A percentile compares a stretch with the other conserved stretches of the same genome.
phyloP scores from a whole-genome alignment of 2,888 invertebrate species.

The Plusia festucae region DNA sequence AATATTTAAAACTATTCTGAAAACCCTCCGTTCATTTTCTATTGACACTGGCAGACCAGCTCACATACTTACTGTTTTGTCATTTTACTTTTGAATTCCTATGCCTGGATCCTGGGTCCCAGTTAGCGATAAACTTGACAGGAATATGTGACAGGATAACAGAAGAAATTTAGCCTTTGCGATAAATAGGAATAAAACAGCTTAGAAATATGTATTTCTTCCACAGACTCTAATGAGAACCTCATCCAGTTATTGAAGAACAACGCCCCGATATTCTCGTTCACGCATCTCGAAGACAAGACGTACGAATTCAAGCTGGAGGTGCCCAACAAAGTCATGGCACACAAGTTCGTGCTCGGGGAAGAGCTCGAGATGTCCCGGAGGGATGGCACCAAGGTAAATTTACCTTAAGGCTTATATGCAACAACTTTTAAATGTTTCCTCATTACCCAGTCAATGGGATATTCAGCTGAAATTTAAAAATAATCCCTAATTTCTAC shows the following conservation, averaged over 20 bases:
- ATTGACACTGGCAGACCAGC: too few relatives aligned
- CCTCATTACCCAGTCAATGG: too few relatives aligned
- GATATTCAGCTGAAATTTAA: too few relatives aligned
- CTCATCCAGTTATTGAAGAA: constrained; percentile 61
- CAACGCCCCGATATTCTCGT: constrained; percentile 71
- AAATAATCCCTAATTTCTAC: too few relatives aligned
- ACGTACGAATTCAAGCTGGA: constrained; percentile 67
- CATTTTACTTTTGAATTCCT: too few relatives aligned
- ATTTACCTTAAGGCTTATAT: neutral
- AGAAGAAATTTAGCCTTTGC: too few relatives aligned
- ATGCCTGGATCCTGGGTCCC: too few relatives aligned
- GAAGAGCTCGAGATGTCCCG: constrained; percentile 72
- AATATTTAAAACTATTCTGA: neutral
- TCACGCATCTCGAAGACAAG: constrained; percentile 67
- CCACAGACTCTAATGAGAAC: constrained; percentile 66
- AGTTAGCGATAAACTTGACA: too few relatives aligned
- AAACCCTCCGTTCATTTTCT: neutral
- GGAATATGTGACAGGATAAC: too few relatives aligned
- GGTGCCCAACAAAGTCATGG: constrained; percentile 55
- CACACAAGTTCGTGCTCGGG: constrained; percentile 68
- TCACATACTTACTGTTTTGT: too few relatives aligned
- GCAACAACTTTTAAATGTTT: too few relatives aligned
- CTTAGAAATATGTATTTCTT: neutral
- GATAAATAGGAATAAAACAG: too few relatives aligned
- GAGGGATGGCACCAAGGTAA: constrained; percentile 75